Conservation (phyloP, 1,140 invertebrate genomes). For the Bombus consobrinus region DNA sequence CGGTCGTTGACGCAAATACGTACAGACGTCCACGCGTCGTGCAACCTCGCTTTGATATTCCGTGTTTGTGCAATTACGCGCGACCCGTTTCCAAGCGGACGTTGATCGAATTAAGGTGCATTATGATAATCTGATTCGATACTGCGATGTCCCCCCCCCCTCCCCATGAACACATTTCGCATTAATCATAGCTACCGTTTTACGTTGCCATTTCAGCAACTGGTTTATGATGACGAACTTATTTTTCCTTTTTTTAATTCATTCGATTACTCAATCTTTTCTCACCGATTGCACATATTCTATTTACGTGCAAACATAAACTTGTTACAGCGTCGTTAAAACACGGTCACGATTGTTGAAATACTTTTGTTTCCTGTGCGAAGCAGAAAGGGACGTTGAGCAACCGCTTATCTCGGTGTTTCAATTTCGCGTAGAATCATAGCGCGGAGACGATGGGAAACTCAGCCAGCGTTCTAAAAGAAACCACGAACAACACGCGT, state of each 20-base stretch:
- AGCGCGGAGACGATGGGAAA: conserved; percentile 35
- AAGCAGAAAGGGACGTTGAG: not conserved
- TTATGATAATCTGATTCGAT: conserved; percentile 73
- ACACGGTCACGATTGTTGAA: not conserved
- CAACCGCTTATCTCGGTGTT: conserved; percentile 46
- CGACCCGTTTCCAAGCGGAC: conserved; percentile 65
- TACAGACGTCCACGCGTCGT: conserved; percentile 22
- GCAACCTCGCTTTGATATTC: conserved; percentile 69
- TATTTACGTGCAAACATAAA: not conserved
- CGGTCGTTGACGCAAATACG: conserved; percentile 3
- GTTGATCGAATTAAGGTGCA: conserved; percentile 72
- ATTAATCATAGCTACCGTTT: conserved; percentile 67
- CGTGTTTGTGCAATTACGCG: conserved; percentile 73
- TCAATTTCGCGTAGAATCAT: conserved; percentile 47
- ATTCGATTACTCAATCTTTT: not conserved
- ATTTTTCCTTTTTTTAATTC: too few species aligned
- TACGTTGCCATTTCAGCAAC: conserved; percentile 38
- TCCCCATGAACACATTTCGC: conserved; percentile 49
- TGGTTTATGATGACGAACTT: conserved; percentile 17
- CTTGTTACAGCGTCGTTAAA: not conserved
- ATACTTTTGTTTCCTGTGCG: not conserved
- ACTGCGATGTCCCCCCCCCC: conserved; percentile 51
- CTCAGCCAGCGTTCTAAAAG: not conserved
- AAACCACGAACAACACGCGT: conserved; percentile 52
- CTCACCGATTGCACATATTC: not conserved